Percentiles rank a stretch among this genome's conserved stretches.
Evolutionary conservation across 2,113 vertebrate species (phyloP).

Genomic region (Meles meles): DNA sequence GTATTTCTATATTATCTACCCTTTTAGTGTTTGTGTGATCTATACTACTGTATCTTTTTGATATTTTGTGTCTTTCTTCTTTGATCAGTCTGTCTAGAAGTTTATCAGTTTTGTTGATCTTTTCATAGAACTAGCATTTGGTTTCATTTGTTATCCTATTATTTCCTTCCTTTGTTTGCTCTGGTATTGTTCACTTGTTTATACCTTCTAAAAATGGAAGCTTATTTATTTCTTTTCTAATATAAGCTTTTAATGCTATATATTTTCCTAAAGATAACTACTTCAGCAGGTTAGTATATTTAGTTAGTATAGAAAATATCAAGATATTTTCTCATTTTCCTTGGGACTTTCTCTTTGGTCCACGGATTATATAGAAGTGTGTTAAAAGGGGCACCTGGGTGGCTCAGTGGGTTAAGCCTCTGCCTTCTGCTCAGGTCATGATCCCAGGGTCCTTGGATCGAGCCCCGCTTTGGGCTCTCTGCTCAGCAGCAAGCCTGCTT

Average conservation of each 20-base stretch:
- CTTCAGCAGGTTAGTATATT: neutral
- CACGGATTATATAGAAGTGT: neutral
- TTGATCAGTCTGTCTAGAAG: neutral
- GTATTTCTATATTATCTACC: neutral
- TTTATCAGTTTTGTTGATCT: neutral
- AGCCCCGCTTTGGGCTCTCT: too few relatives aligned
- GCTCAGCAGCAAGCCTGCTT: too few relatives aligned
- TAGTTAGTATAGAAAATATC: too few relatives aligned
- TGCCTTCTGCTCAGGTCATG: too few relatives aligned
- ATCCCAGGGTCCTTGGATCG: too few relatives aligned
- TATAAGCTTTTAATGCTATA: neutral
- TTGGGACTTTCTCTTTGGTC: neutral
- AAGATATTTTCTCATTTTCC: neutral
- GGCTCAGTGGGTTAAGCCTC: too few relatives aligned
- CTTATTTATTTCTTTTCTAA: neutral
- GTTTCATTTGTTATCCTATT: neutral
- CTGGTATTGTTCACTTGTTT: neutral
- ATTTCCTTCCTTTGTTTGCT: neutral
- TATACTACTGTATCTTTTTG: neutral
- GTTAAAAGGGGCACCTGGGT: too few relatives aligned
- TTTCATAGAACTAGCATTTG: neutral
- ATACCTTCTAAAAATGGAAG: neutral
- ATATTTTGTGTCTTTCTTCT: neutral
- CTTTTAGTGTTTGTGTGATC: neutral
- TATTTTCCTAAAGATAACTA: neutral